These are phyloP conservation scores for Archips crataeganus DNA, from an alignment of 2,888 invertebrate genomes.

Conservation along the genomic window DNA sequence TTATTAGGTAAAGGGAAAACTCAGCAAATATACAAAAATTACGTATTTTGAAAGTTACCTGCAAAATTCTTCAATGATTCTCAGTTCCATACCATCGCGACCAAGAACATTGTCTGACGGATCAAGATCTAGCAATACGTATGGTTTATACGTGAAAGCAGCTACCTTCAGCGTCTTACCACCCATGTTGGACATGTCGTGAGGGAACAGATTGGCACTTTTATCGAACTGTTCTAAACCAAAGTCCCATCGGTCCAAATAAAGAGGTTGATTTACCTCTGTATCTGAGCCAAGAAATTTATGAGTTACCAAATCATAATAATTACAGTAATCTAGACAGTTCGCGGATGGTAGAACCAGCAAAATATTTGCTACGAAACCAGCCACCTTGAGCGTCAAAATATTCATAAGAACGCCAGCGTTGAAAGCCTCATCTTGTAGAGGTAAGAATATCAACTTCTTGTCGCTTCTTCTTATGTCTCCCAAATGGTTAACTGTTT, in stretches of 20 bases:
- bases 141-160: constrained; percentile 87
- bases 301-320: constrained; percentile 73
- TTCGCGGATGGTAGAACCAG: constrained; percentile 55
- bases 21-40: background rate
- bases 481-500: constrained; percentile 67
- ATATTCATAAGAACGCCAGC: constrained; percentile 52
- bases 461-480: constrained; percentile 75
- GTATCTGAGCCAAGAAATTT: constrained; percentile 68
- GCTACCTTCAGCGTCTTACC: constrained; percentile 82
- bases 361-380: constrained; percentile 69
- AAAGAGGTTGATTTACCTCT: constrained; percentile 56
- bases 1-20: background rate
- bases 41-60: constrained; percentile 59
- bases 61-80: constrained; percentile 81
- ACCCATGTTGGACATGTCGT: constrained; percentile 74
- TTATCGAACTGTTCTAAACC: constrained; percentile 63
- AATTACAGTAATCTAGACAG: constrained; percentile 50
- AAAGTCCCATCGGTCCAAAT: constrained; percentile 75
- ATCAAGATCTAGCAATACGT: constrained; percentile 79
- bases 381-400: constrained; percentile 63
- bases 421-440: constrained; percentile 44
- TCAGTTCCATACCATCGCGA: constrained; percentile 85
- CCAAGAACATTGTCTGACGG: constrained; percentile 57
- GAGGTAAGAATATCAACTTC: constrained; percentile 74
- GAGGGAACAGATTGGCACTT: constrained; percentile 74